Evolutionary conservation across 2,113 vertebrate genomes (phyloP), one percentile per base, ranked within the genome.

Genomic region (Nothocercus nigrocapillus): DNA sequence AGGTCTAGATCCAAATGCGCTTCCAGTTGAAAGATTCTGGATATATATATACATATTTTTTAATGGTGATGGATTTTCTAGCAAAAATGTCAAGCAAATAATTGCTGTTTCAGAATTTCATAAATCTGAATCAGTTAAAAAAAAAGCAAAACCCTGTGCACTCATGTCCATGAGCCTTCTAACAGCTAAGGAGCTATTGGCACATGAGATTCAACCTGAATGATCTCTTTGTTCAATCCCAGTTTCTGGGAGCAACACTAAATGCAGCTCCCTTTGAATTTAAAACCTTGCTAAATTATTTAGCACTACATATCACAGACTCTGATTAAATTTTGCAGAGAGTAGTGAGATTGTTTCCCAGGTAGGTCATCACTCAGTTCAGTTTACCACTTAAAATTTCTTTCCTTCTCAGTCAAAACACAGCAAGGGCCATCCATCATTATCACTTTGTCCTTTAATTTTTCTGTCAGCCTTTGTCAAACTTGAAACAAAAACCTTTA

Each of bases 301-400:
- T 96, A 97, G 92, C 79, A 77, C 86, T 93, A 92, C 94, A 92
- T 96, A 85, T 82, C 88, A 79, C 40, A 68, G 83, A 24, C 96
- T 62, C 58, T 95, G 96, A 97, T 97, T 96, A 96, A 96, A 96
- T 97, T 97, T 96, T 97, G 85, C 88, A 80, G 44, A 59, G 92
- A 90, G 88, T 79, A 82, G 85, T 89, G 88, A 96, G 90, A 95
- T 97, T 97, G 88, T 95, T 97, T 97, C 90, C 81, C 94, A 96
- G 92, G 94, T 97, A 96, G 83, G 93, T 97, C 95, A 96, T 97
- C 93, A 96, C 86, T 97, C 96, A 96, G 93, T 95, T 96, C 94
- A 76, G 92, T 94, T 96, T 96, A 90, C 92, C 70, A 85, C 96
- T 97, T 94, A 96, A 92, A 95, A 90, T 89, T 96, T 96, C 77